Evolutionary conservation across 2,113 vertebrate genomes (phyloP).

Genomic region (Pachycephala philippinensis): DNA sequence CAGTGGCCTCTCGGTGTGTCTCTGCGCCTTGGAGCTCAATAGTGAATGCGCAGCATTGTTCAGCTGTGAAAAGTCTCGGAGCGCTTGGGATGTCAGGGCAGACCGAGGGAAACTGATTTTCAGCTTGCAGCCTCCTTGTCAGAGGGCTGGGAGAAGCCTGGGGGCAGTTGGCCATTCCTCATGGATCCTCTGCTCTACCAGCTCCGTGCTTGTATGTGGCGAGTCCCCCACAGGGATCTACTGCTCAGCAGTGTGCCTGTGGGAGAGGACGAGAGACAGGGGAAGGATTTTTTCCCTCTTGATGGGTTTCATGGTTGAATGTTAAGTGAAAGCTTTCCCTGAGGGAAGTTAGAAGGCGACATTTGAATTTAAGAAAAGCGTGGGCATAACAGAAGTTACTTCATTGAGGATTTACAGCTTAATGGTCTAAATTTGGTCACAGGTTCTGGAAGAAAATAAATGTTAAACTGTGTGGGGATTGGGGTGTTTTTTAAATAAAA

Average conservation of each 20-base stretch:
- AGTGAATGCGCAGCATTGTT: conserved; percentile 41
- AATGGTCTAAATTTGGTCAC: not conserved
- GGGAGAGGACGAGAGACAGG: not conserved
- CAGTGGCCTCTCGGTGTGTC: not conserved
- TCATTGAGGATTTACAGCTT: not conserved
- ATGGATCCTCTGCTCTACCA: not conserved
- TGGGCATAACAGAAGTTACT: not conserved
- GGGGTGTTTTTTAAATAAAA: not conserved
- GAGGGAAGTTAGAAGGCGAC: not conserved
- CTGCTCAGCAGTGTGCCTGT: not conserved
- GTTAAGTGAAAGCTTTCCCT: not conserved
- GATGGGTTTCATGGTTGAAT: not conserved
- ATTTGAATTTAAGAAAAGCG: not conserved
- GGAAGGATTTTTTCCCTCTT: not conserved
- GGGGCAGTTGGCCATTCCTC: not conserved
- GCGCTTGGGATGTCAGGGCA: not conserved
- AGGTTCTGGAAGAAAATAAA: not conserved
- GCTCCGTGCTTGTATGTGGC: not conserved
- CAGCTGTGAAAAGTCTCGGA: not conserved
- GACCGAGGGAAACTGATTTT: conserved; percentile 1
- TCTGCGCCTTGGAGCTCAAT: not conserved
- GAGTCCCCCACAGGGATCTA: not conserved
- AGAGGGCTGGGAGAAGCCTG: not conserved
- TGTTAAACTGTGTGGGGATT: not conserved
- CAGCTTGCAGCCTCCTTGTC: not conserved